A percentile compares a stretch with the other conserved stretches of the same genome.
Conservation (phyloP, 2,888 invertebrate species). For the Boloria selene region DNA sequence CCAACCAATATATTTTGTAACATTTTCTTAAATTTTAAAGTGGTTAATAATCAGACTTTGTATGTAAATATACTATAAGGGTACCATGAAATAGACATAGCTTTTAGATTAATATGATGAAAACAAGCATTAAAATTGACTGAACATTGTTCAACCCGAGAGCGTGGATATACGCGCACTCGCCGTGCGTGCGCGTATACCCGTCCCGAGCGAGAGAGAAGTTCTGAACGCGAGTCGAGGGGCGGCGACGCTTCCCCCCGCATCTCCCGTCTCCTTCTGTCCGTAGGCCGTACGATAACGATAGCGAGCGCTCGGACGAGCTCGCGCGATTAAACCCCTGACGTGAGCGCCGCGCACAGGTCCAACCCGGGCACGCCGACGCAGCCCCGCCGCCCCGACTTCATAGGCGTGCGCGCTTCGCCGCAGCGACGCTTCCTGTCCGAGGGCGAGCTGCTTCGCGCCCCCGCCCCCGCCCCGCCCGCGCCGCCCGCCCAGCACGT, state of each 20-base stretch:
- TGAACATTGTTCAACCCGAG: conserved; percentile 38
- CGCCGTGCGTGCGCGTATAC: not conserved
- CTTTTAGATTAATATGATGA: not conserved
- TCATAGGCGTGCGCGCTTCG: conserved; percentile 89
- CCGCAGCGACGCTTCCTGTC: conserved; percentile 91
- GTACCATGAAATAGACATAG: not conserved
- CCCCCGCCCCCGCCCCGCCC: conserved; percentile 81
- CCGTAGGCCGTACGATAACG: conserved; percentile 82
- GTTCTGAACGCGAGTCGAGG: conserved; percentile 60
- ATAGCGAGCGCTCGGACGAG: conserved; percentile 80
- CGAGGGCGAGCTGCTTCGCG: conserved; percentile 90
- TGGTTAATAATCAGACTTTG: no score
- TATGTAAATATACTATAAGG: not conserved
- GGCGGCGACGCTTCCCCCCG: conserved; percentile 76
- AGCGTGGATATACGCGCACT: conserved; percentile 15
- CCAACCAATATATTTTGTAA: no score
- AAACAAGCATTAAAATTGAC: not conserved
- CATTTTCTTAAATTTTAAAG: no score
- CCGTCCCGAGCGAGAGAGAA: conserved; percentile 19
- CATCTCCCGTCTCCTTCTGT: conserved; percentile 81
- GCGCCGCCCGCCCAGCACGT: conserved; percentile 88
- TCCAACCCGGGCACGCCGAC: conserved; percentile 96
- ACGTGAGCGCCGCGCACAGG: conserved; percentile 84
- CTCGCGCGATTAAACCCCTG: conserved; percentile 81
- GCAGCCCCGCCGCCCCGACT: conserved; percentile 93